Base-by-base conservation (phyloP, 1,140 invertebrate genomes). In the Caenorhabditis briggsae region DNA sequence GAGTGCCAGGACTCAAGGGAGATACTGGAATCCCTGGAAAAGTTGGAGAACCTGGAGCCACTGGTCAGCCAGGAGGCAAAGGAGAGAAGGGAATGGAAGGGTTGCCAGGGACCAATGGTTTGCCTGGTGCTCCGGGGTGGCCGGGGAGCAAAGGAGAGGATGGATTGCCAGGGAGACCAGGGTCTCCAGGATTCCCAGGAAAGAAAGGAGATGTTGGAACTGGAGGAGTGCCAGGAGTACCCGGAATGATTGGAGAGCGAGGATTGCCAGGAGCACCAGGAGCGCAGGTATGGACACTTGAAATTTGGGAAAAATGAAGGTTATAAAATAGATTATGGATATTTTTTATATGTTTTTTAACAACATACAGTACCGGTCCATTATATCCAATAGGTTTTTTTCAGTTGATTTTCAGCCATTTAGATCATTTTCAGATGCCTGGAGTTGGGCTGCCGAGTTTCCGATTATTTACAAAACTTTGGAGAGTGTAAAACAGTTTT, bases 151-250 rank as follows among this genome's bases (percentile, higher is more conserved):
- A 89, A 41, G 88, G 88, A 65, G 88, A 89, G 23, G 88, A 88
- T 58, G 88, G 88, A 18, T 23, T 83, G 18, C 82, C 83, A 3
- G 88, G 88, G 53, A 59, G 88, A 83, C 87, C 88, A 56, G 87
- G 88, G 23, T 88, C 88, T 5, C 88, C 88, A n/a, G 88, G 88
- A 56, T 86, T 89, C 25, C 88, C 88, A 25, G 88, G 88, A 86
- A 88, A 89, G 56, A 88, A 86, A 41, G 84, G 82, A 82, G 84
- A 87, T 5, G 53, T 41, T 23, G 88, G 88, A 56, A 83, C 16
- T 55, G 58, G 65, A 78, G 88, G 88, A 58, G 61, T 89, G n/a
- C 88, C 88, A 41, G 88, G 88, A 58, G 55, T 74, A 12, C 55
- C 88, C n/a, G 88, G 88, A 25, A 74, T 85, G 65, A 86, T 88